Evolutionary conservation across 2,797 vertebrate species (phyloP), one percentile per base, ranked within the genome.

Genomic region (Alauda arvensis): DNA sequence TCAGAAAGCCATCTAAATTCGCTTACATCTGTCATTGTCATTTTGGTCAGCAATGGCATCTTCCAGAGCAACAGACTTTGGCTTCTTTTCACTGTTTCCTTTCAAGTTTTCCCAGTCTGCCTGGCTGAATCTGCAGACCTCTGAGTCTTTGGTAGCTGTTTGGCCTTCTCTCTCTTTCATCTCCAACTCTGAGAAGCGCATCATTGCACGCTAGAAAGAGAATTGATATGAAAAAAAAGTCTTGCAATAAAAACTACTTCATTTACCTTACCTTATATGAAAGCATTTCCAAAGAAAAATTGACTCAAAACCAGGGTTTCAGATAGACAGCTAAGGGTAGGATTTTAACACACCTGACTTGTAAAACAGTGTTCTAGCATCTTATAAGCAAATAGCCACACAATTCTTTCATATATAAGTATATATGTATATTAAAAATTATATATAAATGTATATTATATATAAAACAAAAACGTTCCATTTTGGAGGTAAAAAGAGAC

Each of bases 121-220:
- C 91, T 97, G 97, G 95, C 91, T 97, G 95, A 97, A 96, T 97
- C 97, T 98, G 98, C 98, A 98, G 96, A 97, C 97, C 96, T 97
- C 97, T 91, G 96, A 95, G 91, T 98, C 97, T 97, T 97, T 97
- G 96, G 97, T 96, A 95, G 97, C 95, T 95, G 97, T 96, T 93
- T 97, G 97, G 96, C 98, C 98, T 98, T 99, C 99, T 97, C 98
- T 98, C 96, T 99, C 98, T 98, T 99, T 99, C 98, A 99, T 99
- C 98, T 99, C 99, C 97, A 99, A 98, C 98, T 99, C 99, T 89
- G 99, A 99, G 98, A 99, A 99, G 97, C 99, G 99, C 98, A 99
- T 99, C 99, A 99, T 99, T 95, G 99, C 99, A 97, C 99, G 98
- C 99, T 99, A 98, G 93, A 97, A 97, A 96, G 97, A 98, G 96